Conservation (phyloP, 2,888 invertebrate genomes). For the Rhagium mordax region DNA sequence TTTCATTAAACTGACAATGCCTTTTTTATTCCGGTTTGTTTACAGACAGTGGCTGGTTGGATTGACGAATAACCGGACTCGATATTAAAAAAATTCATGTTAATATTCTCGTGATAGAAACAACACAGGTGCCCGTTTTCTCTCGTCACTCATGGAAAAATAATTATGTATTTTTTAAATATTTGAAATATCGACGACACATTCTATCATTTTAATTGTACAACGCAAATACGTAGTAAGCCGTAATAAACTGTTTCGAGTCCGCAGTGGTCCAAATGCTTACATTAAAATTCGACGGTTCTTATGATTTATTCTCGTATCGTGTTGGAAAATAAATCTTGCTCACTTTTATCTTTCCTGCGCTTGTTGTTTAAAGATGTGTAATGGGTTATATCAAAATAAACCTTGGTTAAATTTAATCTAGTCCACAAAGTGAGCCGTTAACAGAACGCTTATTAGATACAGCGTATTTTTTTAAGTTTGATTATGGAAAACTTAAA, state of each 20-base stretch:
- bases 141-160: not conserved
- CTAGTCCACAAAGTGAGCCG: too few species aligned
- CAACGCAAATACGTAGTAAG: not conserved
- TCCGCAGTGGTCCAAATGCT: not conserved
- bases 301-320: not conserved
- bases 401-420: not conserved
- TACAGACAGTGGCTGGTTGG: too few species aligned
- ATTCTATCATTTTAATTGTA: not conserved
- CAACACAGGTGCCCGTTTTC: not conserved
- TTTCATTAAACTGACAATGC: too few species aligned
- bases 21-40: too few species aligned
- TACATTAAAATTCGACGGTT: not conserved
- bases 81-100: not conserved
- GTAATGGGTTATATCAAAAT: not conserved
- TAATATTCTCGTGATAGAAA: not conserved
- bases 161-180: not conserved
- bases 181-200: not conserved
- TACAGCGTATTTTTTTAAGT: too few species aligned
- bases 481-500: too few species aligned
- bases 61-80: too few species aligned
- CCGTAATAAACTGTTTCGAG: not conserved
- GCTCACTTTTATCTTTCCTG: not conserved
- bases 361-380: not conserved
- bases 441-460: too few species aligned
- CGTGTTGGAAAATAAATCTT: not conserved